Conservation (phyloP, 1,140 invertebrate species). For the Gonioctena quinquepunctata region DNA sequence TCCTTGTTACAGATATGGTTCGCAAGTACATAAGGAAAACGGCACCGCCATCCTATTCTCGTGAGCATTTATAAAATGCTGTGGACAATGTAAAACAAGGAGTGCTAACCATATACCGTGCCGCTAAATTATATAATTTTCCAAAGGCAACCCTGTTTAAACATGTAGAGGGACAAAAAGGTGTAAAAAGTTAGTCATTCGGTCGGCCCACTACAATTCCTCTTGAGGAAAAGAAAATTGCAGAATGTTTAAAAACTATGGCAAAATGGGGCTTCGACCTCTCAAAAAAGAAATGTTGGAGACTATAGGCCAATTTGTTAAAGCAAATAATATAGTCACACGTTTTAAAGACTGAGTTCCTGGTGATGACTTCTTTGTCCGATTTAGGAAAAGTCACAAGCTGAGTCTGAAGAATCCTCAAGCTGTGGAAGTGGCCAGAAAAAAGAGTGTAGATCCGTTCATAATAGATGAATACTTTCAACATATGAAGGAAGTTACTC, state of each 20-base stretch:
- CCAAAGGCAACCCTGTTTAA: slow-evolving; percentile 34
- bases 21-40: slow-evolving; percentile 22
- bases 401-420: slow-evolving; percentile 8
- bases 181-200: slow-evolving; percentile 27
- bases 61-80: slow-evolving; percentile 32
- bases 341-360: slow-evolving; percentile 51
- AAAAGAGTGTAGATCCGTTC: slow-evolving; percentile 36
- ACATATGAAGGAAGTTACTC: slow-evolving; percentile 31
- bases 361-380: slow-evolving; percentile 51
- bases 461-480: slow-evolving; percentile 46
- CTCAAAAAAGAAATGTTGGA: slow-evolving; percentile 45
- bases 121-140: slow-evolving; percentile 29
- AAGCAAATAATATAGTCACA: slow-evolving; percentile 43
- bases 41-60: slow-evolving; percentile 19
- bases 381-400: slow-evolving; percentile 37
- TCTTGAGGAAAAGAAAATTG: slow-evolving; percentile 39
- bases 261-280: slow-evolving; percentile 51
- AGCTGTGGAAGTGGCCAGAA: slow-evolving; percentile 12
- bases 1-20: slow-evolving; percentile 16
- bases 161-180: slow-evolving; percentile 24
- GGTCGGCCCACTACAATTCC: slow-evolving; percentile 40
- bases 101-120: slow-evolving; percentile 28
- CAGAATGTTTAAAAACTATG: slow-evolving; percentile 37
- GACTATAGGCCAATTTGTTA: slow-evolving; percentile 43
- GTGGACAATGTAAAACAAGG: slow-evolving; percentile 31